Percentiles rank a stretch among this genome's conserved stretches.
Evolutionary conservation across 2,888 invertebrate genomes (phyloP).

Genomic region (Catonia carolina): DNA sequence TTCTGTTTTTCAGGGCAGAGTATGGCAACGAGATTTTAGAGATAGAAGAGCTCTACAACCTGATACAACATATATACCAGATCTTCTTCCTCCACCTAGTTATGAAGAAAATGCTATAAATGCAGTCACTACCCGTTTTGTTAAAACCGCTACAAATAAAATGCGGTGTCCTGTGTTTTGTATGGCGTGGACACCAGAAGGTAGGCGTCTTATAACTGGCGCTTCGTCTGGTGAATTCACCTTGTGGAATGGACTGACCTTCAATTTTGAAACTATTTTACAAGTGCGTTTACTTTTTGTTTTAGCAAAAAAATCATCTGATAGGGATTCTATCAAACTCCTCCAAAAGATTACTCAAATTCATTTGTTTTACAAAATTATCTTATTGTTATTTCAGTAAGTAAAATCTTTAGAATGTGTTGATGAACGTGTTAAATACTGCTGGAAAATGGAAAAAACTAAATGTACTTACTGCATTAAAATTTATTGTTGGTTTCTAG

Average conservation of each 20-base stretch:
- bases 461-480: too few species aligned
- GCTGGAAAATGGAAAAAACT: too few species aligned
- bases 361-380: not conserved
- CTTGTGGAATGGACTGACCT: conserved; percentile 99
- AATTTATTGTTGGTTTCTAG: too few species aligned
- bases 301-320: conserved; percentile 8
- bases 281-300: conserved; percentile 56
- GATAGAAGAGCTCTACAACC: conserved; percentile 88
- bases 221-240: conserved; percentile 99
- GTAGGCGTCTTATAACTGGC: conserved; percentile 92
- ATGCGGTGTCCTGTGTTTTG: conserved; percentile 99
- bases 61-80: conserved; percentile 90
- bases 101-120: conserved; percentile 94
- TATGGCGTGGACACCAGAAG: conserved; percentile 99
- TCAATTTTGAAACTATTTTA: conserved; percentile 99
- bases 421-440: not conserved
- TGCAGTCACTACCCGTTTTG: conserved; percentile 90
- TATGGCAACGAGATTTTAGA: conserved; percentile 91
- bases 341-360: not conserved
- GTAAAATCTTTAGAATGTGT: not conserved
- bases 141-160: conserved; percentile 99
- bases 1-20: conserved; percentile 54
- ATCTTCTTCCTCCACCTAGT: conserved; percentile 88
- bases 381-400: not conserved
- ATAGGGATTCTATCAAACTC: not conserved